Base-by-base conservation (phyloP, 1,140 invertebrate genomes). In the Homarus americanus region DNA sequence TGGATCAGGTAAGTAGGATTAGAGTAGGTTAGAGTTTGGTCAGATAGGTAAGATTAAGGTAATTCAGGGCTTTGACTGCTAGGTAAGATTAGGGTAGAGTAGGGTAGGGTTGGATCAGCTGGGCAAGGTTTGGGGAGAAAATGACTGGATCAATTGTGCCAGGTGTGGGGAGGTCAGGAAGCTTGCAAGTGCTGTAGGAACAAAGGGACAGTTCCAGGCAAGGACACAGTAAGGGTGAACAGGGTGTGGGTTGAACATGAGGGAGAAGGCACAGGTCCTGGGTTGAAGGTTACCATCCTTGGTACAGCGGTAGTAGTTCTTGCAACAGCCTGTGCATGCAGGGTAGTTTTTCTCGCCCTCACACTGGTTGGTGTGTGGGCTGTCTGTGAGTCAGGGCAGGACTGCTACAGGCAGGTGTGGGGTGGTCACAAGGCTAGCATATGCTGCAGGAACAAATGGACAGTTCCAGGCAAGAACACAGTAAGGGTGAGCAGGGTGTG, bases 391-490 rank as follows among this genome's bases (percentile, higher is more conserved):
- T n/a, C 88, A 90, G n/a, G n/a, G n/a, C n/a, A n/a, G n/a, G n/a
- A n/a, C n/a, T n/a, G n/a, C n/a, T n/a, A n/a, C n/a, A n/a, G n/a
- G n/a, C n/a, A n/a, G n/a, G n/a, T n/a, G n/a, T 58, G 53, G 53
- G 53, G 53, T 58, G 53, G 24, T 15, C 20, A 58, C n/a, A n/a
- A 15, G 53, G 0, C 53, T 20, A 24, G 53, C 17, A 58, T 3
- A 1, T 24, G 12, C 53, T 1, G 20, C 17, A 58, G 15, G 53
- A 17, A 90, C 53, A 63, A 84, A 83, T 10, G 88, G 88, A 41
- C 88, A 90, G 32, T 84, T 90, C 80, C 80, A 84, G 17, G 88
- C 34, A 12, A 90, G 79, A 36, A 90, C 82, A 41, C 88, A 90
- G 63, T 73, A 89, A 15, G 87, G 87, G 17, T 90, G 58, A 12